These are phyloP conservation scores for Cyprinodon diabolis DNA, from an alignment of 2,797 vertebrate species.

Conservation along the genomic window DNA sequence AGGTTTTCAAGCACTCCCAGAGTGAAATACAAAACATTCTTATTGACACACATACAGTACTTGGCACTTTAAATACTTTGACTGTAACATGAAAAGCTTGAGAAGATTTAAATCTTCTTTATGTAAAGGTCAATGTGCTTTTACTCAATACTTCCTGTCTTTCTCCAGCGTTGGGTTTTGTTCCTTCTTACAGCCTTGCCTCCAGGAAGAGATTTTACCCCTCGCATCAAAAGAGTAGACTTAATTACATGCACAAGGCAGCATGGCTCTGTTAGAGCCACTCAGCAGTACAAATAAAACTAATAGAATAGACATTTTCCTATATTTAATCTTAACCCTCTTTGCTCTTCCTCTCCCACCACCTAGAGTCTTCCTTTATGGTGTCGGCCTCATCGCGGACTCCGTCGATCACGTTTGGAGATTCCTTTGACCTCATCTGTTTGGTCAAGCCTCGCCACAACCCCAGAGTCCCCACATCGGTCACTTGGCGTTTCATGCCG, in stretches of 20 bases:
- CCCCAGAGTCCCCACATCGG: slow-evolving; percentile 87
- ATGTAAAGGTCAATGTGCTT: slow-evolving; percentile 30
- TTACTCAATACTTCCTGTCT: slow-evolving; percentile 36
- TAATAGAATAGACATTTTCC: slow-evolving; percentile 27
- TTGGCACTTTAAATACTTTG: slow-evolving; percentile 10
- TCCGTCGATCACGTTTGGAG: slow-evolving; percentile 89
- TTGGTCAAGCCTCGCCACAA: slow-evolving; percentile 96
- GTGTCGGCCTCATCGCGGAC: slow-evolving; percentile 96
- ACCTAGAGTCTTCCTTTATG: slow-evolving; percentile 89
- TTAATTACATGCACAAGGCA: slow-evolving; percentile 17
- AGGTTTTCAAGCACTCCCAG: slow-evolving; percentile 54
- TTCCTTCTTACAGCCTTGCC: slow-evolving; percentile 18
- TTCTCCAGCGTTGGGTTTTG: slow-evolving; percentile 37
- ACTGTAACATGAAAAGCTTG: slow-evolving; percentile 21
- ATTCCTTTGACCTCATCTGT: slow-evolving; percentile 95
- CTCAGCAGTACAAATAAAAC: slow-evolving; percentile 18
- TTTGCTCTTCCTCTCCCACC: slow-evolving; percentile 7
- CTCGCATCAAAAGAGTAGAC: slow-evolving; percentile 20
- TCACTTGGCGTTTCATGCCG: slow-evolving; percentile 95
- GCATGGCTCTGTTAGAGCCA: slow-evolving; percentile 15
- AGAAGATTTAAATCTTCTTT: slow-evolving; percentile 32
- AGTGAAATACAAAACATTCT: slow-evolving; percentile 35
- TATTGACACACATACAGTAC: slow-evolving; percentile 1
- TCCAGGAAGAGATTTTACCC: slow-evolving; percentile 17
- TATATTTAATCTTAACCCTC: slow-evolving; percentile 30